A percentile compares a stretch with the other conserved stretches of the same genome.
Evolutionary conservation across 2,888 invertebrate genomes (phyloP).

Genomic region (Nebria brevicollis): DNA sequence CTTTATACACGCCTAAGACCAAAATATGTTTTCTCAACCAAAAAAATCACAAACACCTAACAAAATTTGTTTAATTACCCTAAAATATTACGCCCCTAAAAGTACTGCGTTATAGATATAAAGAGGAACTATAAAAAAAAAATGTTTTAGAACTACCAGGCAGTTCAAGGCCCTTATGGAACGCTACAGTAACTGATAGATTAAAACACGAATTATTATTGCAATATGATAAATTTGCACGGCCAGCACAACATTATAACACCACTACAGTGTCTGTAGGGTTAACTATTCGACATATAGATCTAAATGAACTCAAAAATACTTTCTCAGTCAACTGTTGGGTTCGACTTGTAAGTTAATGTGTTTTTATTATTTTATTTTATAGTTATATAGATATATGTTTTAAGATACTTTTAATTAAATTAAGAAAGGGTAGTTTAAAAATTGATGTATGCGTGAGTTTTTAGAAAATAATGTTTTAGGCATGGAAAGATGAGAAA

Average conservation of each 20-base stretch:
- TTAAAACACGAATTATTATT: slow-evolving; percentile 68
- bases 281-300: slow-evolving; percentile 71
- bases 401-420: background rate
- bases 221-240: slow-evolving; percentile 68
- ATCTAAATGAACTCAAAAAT: slow-evolving; percentile 72
- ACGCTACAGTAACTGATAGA: slow-evolving; percentile 67
- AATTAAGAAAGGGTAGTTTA: no score
- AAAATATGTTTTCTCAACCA: background rate
- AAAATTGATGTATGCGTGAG: no score
- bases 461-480: slow-evolving; percentile 50
- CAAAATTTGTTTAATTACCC: no score
- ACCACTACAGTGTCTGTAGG: slow-evolving; percentile 66
- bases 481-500: slow-evolving; percentile 83
- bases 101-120: no score
- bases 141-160: slow-evolving; percentile 16
- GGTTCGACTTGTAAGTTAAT: slow-evolving; percentile 69
- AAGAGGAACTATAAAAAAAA: background rate
- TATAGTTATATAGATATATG: background rate
- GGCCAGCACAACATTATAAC: slow-evolving; percentile 66
- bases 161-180: slow-evolving; percentile 65
- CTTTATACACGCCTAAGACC: background rate
- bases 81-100: no score
- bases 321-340: slow-evolving; percentile 70
- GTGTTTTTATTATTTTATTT: background rate
- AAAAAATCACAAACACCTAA: no score